A percentile compares a stretch with the other conserved stretches of the same genome.
These are phyloP conservation scores for Caenorhabditis imperialis DNA, from an alignment of 2,888 invertebrate genomes.

Conservation along the genomic window DNA sequence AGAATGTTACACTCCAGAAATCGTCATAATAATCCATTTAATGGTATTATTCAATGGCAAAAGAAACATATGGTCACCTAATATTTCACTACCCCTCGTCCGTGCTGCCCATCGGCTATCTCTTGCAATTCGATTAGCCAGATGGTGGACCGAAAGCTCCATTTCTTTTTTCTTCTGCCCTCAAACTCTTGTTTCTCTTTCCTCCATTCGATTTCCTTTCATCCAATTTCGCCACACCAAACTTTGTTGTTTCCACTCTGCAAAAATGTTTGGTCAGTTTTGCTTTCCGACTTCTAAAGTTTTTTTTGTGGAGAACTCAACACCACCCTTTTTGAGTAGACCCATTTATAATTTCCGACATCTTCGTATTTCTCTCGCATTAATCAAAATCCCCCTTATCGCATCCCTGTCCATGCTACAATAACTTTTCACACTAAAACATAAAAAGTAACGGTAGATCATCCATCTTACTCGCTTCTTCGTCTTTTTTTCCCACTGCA, in stretches of 20 bases:
- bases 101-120: constrained; percentile 1
- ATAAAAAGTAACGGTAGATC: too few relatives aligned
- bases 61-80: constrained; percentile 40
- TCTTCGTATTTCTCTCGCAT: not conserved
- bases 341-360: not conserved
- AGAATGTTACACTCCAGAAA: not conserved
- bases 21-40: not conserved
- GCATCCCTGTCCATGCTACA: constrained; percentile 1
- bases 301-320: too few relatives aligned
- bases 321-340: not conserved
- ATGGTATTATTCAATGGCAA: not conserved
- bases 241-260: not conserved
- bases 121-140: constrained; percentile 50
- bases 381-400: not conserved
- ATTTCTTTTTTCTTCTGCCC: not conserved
- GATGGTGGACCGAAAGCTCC: constrained; percentile 51
- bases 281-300: too few relatives aligned
- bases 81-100: constrained; percentile 31
- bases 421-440: constrained; percentile 10
- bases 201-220: constrained; percentile 12
- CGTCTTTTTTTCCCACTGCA: constrained; percentile 4
- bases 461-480: too few relatives aligned
- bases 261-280: not conserved
- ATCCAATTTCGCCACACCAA: not conserved
- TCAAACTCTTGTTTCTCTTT: constrained; percentile 3